These are phyloP conservation scores for Cotesia congregata DNA, from an alignment of 2,888 invertebrate genomes.

Conservation along the genomic window DNA sequence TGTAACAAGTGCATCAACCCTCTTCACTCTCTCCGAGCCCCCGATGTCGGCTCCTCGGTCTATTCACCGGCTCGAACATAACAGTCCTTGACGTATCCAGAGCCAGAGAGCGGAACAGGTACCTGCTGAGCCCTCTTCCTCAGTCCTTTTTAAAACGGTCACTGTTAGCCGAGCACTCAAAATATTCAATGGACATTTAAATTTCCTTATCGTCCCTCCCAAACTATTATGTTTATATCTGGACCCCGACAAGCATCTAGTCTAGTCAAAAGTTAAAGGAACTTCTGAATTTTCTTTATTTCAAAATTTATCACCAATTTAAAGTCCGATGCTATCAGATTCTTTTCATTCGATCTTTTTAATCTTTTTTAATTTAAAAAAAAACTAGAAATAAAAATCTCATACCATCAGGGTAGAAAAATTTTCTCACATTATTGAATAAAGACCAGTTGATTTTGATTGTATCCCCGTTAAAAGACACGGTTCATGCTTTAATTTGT, in stretches of 20 bases:
- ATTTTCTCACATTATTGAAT: background rate
- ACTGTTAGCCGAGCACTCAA: background rate
- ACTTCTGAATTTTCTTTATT: background rate
- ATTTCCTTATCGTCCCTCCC: constrained; percentile 1
- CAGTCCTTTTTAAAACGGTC: constrained; percentile 32
- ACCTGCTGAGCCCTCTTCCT: constrained; percentile 38
- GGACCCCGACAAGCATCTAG: no score
- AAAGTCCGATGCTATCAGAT: background rate
- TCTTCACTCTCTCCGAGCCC: constrained; percentile 48
- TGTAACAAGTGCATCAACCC: constrained; percentile 59
- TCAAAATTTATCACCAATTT: background rate
- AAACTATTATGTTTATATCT: background rate
- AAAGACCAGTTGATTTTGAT: background rate
- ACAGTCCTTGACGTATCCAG: constrained; percentile 47
- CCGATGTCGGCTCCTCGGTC: constrained; percentile 30
- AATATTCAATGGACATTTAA: constrained; percentile 7
- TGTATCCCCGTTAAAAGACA: background rate
- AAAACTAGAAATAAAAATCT: no score
- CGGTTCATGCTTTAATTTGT: background rate
- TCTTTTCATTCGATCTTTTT: background rate
- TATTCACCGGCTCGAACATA: constrained; percentile 37
- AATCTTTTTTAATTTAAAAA: no score
- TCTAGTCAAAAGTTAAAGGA: background rate
- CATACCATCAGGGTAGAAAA: no score
- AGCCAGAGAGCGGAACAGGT: constrained; percentile 42